These are phyloP conservation scores for Microhierax caerulescens DNA, from an alignment of 2,797 vertebrate genomes.

Conservation along the genomic window DNA sequence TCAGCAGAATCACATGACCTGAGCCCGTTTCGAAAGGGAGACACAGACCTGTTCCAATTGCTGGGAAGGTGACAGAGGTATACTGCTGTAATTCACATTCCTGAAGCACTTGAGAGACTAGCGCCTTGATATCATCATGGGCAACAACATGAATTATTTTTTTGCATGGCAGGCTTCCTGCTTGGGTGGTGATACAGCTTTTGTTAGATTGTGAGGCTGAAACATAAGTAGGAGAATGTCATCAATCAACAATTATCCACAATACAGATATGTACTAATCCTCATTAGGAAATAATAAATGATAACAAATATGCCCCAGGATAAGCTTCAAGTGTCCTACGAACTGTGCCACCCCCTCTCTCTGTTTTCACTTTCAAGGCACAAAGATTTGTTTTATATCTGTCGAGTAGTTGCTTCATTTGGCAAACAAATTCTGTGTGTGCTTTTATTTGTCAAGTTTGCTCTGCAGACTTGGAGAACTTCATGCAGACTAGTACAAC, in stretches of 20 bases:
- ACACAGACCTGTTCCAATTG: slow-evolving; percentile 89
- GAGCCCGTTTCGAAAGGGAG: not conserved
- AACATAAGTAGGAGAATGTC: not conserved
- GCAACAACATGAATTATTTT: slow-evolving; percentile 82
- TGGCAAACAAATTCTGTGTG: not conserved
- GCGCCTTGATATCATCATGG: slow-evolving; percentile 61
- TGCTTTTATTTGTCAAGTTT: not conserved
- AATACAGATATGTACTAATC: not conserved
- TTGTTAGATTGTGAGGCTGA: slow-evolving; percentile 7
- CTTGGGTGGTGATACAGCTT: slow-evolving; percentile 77
- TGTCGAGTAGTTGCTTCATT: not conserved
- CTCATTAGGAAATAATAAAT: not conserved
- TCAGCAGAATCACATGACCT: not conserved
- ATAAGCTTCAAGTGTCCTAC: not conserved
- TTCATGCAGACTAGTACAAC: not conserved
- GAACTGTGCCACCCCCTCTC: not conserved
- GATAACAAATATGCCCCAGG: not conserved
- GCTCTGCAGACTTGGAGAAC: not conserved
- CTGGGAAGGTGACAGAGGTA: slow-evolving; percentile 83
- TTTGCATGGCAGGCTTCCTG: slow-evolving; percentile 79
- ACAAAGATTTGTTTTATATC: not conserved
- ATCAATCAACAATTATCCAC: not conserved
- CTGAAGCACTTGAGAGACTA: slow-evolving; percentile 75
- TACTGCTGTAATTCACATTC: slow-evolving; percentile 74
- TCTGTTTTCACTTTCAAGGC: not conserved